Evolutionary conservation across 2,797 vertebrate species (phyloP).

Genomic region (Coendou prehensilis): DNA sequence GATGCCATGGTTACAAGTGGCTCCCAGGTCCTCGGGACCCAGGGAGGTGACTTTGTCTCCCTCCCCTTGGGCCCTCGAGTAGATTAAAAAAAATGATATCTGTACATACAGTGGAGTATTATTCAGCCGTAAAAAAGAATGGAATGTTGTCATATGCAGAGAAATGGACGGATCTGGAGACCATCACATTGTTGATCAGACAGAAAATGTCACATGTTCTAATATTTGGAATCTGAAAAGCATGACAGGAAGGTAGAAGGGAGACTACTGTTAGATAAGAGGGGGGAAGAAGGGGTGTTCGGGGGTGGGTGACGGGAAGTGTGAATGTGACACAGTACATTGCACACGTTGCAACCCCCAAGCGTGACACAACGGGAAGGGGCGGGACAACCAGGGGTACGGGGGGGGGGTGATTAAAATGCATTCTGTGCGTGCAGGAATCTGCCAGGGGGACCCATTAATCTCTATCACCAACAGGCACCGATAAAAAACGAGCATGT

Average conservation of each 20-base stretch:
- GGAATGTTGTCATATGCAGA: not conserved
- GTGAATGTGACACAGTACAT: not conserved
- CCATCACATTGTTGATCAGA: not conserved
- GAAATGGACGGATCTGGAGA: not conserved
- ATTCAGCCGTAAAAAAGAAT: not conserved
- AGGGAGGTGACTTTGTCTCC: not conserved
- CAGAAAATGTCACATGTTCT: not conserved
- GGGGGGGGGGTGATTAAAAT: not conserved
- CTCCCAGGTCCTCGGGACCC: not conserved
- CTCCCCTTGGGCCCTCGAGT: not conserved
- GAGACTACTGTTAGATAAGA: not conserved
- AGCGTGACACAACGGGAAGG: not conserved
- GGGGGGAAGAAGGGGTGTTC: not conserved
- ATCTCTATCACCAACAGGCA: not conserved
- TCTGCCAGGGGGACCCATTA: not conserved
- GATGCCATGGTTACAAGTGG: not conserved
- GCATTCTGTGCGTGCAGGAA: not conserved
- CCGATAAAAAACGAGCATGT: not conserved
- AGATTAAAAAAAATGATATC: not conserved
- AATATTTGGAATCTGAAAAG: not conserved
- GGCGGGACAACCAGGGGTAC: too few species aligned
- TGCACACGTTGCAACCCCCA: too few species aligned
- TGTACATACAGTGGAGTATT: not conserved
- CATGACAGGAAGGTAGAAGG: not conserved
- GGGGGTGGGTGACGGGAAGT: not conserved